phyloP scores from a whole-genome alignment of 2,113 vertebrate species.

The Balaenoptera acutorostrata region DNA sequence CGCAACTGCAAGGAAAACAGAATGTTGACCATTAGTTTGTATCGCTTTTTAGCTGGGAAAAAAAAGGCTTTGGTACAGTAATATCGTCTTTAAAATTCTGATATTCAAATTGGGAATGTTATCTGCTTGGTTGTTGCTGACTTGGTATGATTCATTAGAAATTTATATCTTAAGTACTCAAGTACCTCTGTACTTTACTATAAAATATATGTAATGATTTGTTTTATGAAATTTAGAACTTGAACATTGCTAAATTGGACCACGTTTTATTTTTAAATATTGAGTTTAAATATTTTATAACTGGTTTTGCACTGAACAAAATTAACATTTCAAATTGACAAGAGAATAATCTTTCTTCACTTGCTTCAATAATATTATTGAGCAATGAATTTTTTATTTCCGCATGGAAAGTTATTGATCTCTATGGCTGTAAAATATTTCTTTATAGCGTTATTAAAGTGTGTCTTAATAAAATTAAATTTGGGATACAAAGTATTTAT shows the following conservation, averaged over 20 bases:
- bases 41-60: slow-evolving; percentile 57
- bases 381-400: slow-evolving; percentile 72
- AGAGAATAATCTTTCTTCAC: slow-evolving; percentile 71
- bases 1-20: slow-evolving; percentile 67
- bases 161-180: slow-evolving; percentile 67
- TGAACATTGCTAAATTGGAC: slow-evolving; percentile 68
- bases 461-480: slow-evolving; percentile 74
- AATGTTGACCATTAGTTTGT: slow-evolving; percentile 60
- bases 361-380: slow-evolving; percentile 67
- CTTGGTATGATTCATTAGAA: slow-evolving; percentile 76
- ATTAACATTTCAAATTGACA: slow-evolving; percentile 70
- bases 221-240: slow-evolving; percentile 58
- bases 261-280: slow-evolving; percentile 75
- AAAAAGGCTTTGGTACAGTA: slow-evolving; percentile 51
- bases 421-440: slow-evolving; percentile 72
- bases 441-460: slow-evolving; percentile 73
- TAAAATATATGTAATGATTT: slow-evolving; percentile 73
- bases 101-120: slow-evolving; percentile 66
- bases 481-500: slow-evolving; percentile 78
- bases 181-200: slow-evolving; percentile 74
- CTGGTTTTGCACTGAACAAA: slow-evolving; percentile 69
- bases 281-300: slow-evolving; percentile 71
- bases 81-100: slow-evolving; percentile 67
- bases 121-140: slow-evolving; percentile 75
- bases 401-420: slow-evolving; percentile 72